Evolutionary conservation across 2,888 invertebrate genomes (phyloP), one percentile per base, ranked within the genome.

Genomic region (Hirtodrosophila trivittata): DNA sequence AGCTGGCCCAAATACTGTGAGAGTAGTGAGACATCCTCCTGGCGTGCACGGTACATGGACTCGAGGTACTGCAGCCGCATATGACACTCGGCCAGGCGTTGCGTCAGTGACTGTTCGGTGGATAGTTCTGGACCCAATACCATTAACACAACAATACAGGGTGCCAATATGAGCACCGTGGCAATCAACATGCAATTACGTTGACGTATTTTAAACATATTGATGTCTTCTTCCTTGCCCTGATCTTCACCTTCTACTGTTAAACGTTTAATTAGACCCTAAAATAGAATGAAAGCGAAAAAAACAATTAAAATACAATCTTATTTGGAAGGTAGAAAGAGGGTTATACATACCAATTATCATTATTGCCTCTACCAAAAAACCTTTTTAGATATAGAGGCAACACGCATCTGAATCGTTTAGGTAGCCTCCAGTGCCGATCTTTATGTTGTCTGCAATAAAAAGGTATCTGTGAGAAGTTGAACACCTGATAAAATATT

Each of bases 1-100:
- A 84, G 87, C 62, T 92, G 91, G 38, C 92, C 92, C 58, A 95
- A 91, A 82, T 94, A 94, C 83, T 94, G 94, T 0, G 94, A 93
- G 16, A 95, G 90, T 55, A 94, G 91, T 63, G 94, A 93, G 5
- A 96, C 93, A 87, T 96, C 96, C 88, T 95, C 95, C 86, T 95
- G 94, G 8, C 95, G 92, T 2, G 94, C 93, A 14, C 95, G 92
- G 89, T 95, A 96, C 92, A 96, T 94, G 12, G 95, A 93, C 87
- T 96, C 95, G 37, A 97, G 91, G 87, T 95, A 95, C 87, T 95
- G 94, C 38, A 97, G 91, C 63, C 95, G 94, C 58, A 95, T 94
- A 86, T 95, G 94, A 78, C 96, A 92, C 80, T 96, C 95, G 3
- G 95, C 95, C 71, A 96, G 91, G 42, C 94, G 92, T 88, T 94